Base-by-base conservation (phyloP, 1,140 invertebrate genomes). In the Drosophila ironensis region DNA sequence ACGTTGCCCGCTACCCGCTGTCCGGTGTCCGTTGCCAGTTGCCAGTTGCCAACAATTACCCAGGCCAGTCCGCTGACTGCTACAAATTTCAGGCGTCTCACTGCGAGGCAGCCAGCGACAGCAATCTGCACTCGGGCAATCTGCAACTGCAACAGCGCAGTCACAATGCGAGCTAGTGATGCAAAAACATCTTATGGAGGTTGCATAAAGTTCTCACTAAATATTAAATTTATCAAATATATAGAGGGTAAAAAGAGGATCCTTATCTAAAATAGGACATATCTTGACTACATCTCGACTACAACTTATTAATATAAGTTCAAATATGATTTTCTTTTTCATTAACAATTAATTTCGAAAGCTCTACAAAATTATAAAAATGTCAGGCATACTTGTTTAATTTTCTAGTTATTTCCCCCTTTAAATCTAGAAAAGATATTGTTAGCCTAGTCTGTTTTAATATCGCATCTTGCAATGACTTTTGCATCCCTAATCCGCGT, bases 51-150 rank as follows among this genome's bases (percentile, higher is more conserved):
- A 72, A 72, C 70, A 72, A 72, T 72, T 72, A 72, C 70, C 57
- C 45, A 19, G 35, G 59, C 53, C 53, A 46, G 41, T 54, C 42
- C 71, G 77, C 54, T 86, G 81, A 74, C 80, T 86, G 80, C 80
- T 86, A 86, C 80, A 86, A 86, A 86, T 86, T 86, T 86, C 80
- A 86, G 53, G 64, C 80, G 81, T 78, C 67, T 72, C 41, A 71
- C 53, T 66, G 47, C 40, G 56, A 71, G 64, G 35, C 69, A 69
- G 75, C 51, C 38, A 70, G 59, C 57, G 57, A 64, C 70, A 73
- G 63, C 73, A 86, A 84, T 86, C 78, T 86, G 59, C 69, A 73
- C 64, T 76, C 63, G 63, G 7, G 72, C 48, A 60, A 84, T 86
- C 80, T 82, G 50, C 54, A 71, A 53, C 68, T 76, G 54, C 51